Conservation (phyloP, 2,113 vertebrate genomes). For the Mionectes macconnelli region DNA sequence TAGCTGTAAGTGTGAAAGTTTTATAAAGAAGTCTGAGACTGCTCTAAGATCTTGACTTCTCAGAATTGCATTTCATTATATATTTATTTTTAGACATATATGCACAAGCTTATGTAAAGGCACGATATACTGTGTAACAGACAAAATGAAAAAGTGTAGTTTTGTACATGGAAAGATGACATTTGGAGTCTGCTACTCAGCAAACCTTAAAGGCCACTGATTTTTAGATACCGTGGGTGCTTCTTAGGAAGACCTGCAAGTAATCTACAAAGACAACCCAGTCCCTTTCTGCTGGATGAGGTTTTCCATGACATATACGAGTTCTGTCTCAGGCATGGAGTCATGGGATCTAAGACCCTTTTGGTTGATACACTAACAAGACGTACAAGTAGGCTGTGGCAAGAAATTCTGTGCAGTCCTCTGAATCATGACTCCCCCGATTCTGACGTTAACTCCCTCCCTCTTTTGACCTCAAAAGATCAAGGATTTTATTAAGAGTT, state of each 20-base stretch:
- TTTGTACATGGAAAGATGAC: background rate
- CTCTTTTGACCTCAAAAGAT: background rate
- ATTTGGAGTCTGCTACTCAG: background rate
- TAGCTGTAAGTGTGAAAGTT: background rate
- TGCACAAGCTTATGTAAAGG: background rate
- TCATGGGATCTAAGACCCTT: background rate
- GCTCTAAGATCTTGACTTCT: background rate
- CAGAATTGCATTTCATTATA: background rate
- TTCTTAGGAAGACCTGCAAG: background rate
- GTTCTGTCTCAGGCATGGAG: background rate
- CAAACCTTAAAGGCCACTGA: background rate
- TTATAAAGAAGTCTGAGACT: background rate
- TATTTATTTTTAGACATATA: background rate
- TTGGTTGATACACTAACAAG: background rate
- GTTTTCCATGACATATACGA: background rate
- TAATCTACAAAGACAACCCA: background rate
- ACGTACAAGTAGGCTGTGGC: background rate
- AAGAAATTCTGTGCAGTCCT: background rate
- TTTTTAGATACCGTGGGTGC: background rate
- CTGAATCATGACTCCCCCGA: background rate
- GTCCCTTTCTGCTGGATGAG: background rate
- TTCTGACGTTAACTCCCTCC: fast-evolving
- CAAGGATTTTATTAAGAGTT: background rate
- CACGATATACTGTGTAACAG: background rate
- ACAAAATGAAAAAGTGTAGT: background rate